A percentile compares a stretch with the other conserved stretches of the same genome.
Conservation (phyloP, 2,888 invertebrate species). For the Xestoiulus laeticollis region DNA sequence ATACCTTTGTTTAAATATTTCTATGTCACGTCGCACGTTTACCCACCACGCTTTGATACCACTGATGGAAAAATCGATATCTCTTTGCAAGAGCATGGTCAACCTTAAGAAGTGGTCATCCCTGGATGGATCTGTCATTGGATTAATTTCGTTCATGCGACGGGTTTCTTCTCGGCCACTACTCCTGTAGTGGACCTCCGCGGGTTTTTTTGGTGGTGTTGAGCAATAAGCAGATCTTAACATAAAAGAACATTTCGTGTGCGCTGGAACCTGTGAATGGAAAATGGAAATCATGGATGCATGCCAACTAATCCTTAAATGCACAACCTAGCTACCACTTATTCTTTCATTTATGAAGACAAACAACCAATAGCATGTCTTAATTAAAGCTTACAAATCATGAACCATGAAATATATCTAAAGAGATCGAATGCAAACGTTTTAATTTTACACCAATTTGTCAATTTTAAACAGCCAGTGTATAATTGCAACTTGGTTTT, state of each 20-base stretch:
- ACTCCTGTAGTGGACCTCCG: neutral
- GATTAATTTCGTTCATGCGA: neutral
- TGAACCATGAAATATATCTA: too few species aligned
- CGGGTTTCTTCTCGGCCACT: neutral
- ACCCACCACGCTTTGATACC: neutral
- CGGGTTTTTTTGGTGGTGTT: neutral
- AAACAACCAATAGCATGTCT: too few species aligned
- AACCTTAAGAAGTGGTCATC: neutral
- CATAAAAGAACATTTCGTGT: neutral
- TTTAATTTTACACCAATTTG: too few species aligned
- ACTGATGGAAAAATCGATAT: neutral
- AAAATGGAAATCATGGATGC: neutral
- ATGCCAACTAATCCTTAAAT: too few species aligned
- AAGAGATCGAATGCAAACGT: too few species aligned
- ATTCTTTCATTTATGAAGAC: neutral
- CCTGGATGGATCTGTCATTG: neutral
- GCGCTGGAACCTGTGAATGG: neutral
- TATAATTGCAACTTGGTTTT: too few species aligned
- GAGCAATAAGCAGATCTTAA: neutral
- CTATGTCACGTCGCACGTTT: neutral
- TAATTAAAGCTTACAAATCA: too few species aligned
- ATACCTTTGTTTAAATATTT: neutral
- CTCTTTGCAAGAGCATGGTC: neutral
- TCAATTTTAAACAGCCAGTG: neutral
- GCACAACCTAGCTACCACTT: neutral